Conservation (phyloP, 2,888 invertebrate genomes). For the Oscheius myriophilus region DNA sequence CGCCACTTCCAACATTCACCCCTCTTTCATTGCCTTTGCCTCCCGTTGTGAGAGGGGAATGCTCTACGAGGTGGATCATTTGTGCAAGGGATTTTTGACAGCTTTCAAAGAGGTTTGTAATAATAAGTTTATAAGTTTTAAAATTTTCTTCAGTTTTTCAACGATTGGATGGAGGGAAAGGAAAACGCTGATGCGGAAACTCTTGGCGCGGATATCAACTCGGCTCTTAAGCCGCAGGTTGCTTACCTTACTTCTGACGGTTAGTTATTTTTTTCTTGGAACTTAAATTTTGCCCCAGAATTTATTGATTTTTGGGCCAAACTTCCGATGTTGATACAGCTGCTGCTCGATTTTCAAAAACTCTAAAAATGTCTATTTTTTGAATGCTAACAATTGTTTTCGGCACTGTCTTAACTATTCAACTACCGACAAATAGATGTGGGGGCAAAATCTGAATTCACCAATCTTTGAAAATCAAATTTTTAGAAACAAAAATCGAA, state of each 20-base stretch:
- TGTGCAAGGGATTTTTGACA: conserved; percentile 55
- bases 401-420: no score
- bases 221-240: conserved; percentile 55
- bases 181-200: conserved; percentile 14
- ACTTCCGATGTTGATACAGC: background rate
- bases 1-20: conserved; percentile 41
- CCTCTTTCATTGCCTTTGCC: conserved; percentile 48
- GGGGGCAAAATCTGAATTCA: no score
- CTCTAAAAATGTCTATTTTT: no score
- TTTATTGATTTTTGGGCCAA: background rate
- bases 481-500: no score
- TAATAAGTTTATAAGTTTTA: no score
- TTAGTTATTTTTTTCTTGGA: background rate
- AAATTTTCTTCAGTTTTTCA: conserved; percentile 32
- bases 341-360: no score
- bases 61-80: conserved; percentile 49
- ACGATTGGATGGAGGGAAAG: conserved; percentile 34
- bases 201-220: conserved; percentile 41
- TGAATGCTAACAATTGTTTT: no score
- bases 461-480: no score
- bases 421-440: no score
- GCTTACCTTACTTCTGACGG: conserved; percentile 53
- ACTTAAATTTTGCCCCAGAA: background rate
- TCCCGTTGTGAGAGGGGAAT: conserved; percentile 48
- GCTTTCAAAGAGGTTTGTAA: conserved; percentile 45